Base-by-base conservation (phyloP, 2,797 vertebrate species). In the Mormyrus hasselquistii region DNA sequence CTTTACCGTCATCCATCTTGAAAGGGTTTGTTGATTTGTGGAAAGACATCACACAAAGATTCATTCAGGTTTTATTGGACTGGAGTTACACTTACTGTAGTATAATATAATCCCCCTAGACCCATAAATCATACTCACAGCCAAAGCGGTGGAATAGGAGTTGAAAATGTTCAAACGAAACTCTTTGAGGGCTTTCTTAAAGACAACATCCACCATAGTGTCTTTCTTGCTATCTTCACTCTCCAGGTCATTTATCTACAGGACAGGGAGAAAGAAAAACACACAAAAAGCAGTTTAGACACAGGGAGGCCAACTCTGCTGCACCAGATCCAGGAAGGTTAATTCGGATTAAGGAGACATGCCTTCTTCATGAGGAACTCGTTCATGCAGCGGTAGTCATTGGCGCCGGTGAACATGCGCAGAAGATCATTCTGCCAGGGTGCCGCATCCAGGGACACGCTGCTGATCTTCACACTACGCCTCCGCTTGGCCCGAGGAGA, bases 291-390 rank as follows among this genome's bases (percentile, higher is more conserved):
- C n/a, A 47, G 47, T 50, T 84, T 84, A 84, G 41, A 47, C 22
- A 10, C 25, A 3, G 65, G 65, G 65, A 34, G 16, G 38, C 16
- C 73, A 16, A 34, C 69, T 12, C 29, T 12, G 73, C 34, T 19
- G 1, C 2, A 41, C 34, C 69, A 19, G 34, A 38, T 16, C 16
- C 34, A 7, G 73, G 38, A 19, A 8, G 73, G 16, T 38, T 41
- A 2, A 19, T n/a, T 38, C 2, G 16, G 16, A 44, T 19, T n/a
- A 38, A 41, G 0, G 38, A 12, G 41, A 50, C 12, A 29, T 92
- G 98, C 98, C 97, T 99, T 99, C 94, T 98, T 99, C 94, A 97
- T 96, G 65, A 99, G 97, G 93, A 99, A 99, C 93, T 99, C 98
- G 89, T 99, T 98, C 98, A 99, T 99, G 95, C 97, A 97, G 93